These are phyloP conservation scores for Isichthys henryi DNA, from an alignment of 2,113 vertebrate genomes.

Conservation along the genomic window DNA sequence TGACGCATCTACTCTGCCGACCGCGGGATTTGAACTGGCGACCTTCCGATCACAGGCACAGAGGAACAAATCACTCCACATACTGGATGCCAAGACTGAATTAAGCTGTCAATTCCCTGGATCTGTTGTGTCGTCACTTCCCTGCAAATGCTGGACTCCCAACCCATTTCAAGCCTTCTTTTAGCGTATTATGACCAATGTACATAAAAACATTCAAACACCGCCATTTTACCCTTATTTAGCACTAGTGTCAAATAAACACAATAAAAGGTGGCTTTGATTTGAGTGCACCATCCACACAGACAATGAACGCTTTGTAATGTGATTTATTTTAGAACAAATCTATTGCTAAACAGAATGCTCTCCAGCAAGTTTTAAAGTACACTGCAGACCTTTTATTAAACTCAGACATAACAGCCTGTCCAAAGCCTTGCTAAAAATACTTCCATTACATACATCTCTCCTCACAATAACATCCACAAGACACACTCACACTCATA, in stretches of 20 bases:
- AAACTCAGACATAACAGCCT: background rate
- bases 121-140: background rate
- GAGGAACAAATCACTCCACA: background rate
- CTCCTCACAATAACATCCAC: conserved; percentile 6
- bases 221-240: background rate
- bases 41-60: background rate
- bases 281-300: background rate
- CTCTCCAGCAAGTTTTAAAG: background rate
- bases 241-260: background rate
- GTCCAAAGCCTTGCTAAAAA: conserved; percentile 8
- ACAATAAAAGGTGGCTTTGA: background rate
- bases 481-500: conserved; percentile 15
- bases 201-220: background rate
- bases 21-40: background rate
- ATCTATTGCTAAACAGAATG: background rate
- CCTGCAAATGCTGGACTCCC: background rate
- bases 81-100: background rate
- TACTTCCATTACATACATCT: conserved; percentile 10
- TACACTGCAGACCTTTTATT: background rate
- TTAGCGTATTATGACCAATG: background rate
- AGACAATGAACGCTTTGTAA: background rate
- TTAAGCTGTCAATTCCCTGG: background rate
- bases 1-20: background rate
- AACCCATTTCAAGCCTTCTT: background rate
- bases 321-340: background rate